Percentiles rank a stretch among this genome's conserved stretches.
Conservation (phyloP, 2,113 vertebrate species). For the human region GRCh38 chr5:157488001-157488500, state of each 20-base stretch:
- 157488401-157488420: not conserved
- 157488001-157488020: not conserved
- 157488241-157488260: not conserved
- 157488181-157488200: not conserved
- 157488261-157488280: slow-evolving; percentile 79
- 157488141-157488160: not conserved
- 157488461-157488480: slow-evolving; percentile 75
- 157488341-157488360: rapidly evolving
- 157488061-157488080: not conserved
- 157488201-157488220: not conserved
- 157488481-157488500: slow-evolving; percentile 71
- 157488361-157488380: not conserved
- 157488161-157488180: not conserved
- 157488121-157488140: not conserved
- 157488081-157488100: not conserved
- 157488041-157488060: not conserved
- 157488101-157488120: not conserved
- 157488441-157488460: slow-evolving; percentile 74
- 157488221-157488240: rapidly evolving
- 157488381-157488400: not conserved
- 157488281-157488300: slow-evolving; percentile 85
- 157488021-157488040: not conserved
- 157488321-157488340: slow-evolving; percentile 34
- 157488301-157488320: slow-evolving; percentile 82
- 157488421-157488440: slow-evolving; percentile 70